Evolutionary conservation across 2,797 vertebrate genomes (phyloP), one percentile per base, ranked within the genome.

Genomic region (Salarias fasciatus): DNA sequence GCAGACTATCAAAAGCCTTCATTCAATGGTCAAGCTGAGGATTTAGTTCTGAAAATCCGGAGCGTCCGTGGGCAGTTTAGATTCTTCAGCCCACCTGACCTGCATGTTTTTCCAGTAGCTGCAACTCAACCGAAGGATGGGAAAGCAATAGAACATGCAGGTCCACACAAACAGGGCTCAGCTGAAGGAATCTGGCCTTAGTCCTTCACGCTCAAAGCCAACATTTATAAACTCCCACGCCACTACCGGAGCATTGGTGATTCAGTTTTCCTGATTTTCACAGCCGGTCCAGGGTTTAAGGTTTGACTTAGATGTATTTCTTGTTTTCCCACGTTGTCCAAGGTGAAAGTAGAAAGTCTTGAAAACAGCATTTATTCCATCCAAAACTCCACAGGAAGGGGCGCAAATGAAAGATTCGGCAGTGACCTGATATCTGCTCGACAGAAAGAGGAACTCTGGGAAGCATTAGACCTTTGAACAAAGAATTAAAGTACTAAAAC

Each of bases 371-470:
- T 71, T 52, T 11, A 30, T 38, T n/a, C 24, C 4, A 18, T 24
- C 18, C 18, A 42, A 58, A 29, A 11, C 5, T 45, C 31, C 52
- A 54, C 33, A 56, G 14, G 72, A 72, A 33, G 18, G 24, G 18
- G 2, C 24, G 18, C 18, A 24, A n/a, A 24, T 3, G 18, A 24
- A 18, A 24, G 2, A 24, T 24, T 24, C 18, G 24, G 18, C 3
- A 24, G 18, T 24, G 18, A 24, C 18, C 24, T 24, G 18, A 24
- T 24, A 24, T 76, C 37, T 70, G 35, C 67, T 33, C 43, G 46
- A 69, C 46, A 62, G 24, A 37, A 43, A 62, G 41, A 69, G 43
- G 63, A 67, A 66, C 59, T 63, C 61, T 65, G 64, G 56, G 64
- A 69, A 60, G 49, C 63, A 63, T 51, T 59, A 61, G 14, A 14